These are phyloP conservation scores for Hyles lineata DNA, from an alignment of 2,888 invertebrate genomes.

Conservation along the genomic window DNA sequence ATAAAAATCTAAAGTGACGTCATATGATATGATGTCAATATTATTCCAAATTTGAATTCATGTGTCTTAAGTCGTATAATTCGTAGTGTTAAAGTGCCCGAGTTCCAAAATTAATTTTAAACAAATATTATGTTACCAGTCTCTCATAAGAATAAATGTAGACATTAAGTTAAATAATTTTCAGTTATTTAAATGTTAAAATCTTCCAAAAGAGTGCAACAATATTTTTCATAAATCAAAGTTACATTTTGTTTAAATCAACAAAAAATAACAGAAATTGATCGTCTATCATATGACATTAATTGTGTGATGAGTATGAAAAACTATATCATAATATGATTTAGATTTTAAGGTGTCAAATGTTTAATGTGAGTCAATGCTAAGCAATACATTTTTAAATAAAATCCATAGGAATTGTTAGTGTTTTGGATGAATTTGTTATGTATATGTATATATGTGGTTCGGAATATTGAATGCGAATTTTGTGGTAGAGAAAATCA, in stretches of 20 bases:
- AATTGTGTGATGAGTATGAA: background rate
- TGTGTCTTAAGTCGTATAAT: too few species aligned
- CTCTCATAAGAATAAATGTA: background rate
- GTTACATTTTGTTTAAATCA: background rate
- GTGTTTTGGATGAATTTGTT: conserved; percentile 17
- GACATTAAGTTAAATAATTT: background rate
- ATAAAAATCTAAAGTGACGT: too few species aligned
- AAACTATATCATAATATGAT: background rate
- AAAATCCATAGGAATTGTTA: conserved; percentile 7
- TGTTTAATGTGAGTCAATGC: conserved; percentile 62
- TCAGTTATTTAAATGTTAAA: background rate
- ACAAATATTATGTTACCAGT: background rate
- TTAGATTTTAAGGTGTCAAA: conserved; percentile 46
- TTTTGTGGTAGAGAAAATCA: background rate
- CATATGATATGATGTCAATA: too few species aligned
- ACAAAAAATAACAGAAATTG: background rate
- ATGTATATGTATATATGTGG: background rate
- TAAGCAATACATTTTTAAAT: conserved; percentile 59
- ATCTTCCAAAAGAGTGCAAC: background rate
- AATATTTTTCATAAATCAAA: background rate
- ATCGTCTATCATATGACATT: background rate
- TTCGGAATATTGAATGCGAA: background rate
- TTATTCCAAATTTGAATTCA: too few species aligned
- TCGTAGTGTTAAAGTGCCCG: too few species aligned
- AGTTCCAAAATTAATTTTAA: too few species aligned